phyloP scores from a whole-genome alignment of 2,113 vertebrate genomes.

The Pungitius pungitius region DNA sequence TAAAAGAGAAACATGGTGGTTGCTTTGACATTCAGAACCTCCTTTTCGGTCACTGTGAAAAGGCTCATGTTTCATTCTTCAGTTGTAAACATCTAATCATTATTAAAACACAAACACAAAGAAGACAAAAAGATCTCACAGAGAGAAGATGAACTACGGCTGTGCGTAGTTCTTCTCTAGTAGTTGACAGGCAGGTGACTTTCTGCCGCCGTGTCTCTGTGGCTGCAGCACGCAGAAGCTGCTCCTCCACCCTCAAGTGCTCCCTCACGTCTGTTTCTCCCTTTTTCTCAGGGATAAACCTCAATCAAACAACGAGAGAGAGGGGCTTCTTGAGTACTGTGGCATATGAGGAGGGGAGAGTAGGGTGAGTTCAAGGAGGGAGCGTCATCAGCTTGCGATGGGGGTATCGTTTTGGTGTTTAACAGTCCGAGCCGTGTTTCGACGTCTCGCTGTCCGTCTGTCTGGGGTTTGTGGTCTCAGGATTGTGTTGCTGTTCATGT shows the following conservation, averaged over 20 bases:
- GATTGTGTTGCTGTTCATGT: background rate
- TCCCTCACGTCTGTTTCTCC: conserved; percentile 20
- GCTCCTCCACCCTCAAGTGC: conserved; percentile 34
- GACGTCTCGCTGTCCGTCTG: conserved; percentile 24
- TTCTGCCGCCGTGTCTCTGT: conserved; percentile 11
- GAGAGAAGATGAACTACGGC: conserved; percentile 5
- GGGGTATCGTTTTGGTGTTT: conserved; percentile 8
- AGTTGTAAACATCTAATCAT: background rate
- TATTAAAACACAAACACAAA: background rate
- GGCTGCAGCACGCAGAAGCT: conserved; percentile 28
- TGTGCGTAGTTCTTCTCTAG: conserved; percentile 17
- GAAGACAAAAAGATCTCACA: conserved; percentile 1
- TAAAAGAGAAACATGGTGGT: background rate
- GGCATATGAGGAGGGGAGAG: conserved; percentile 14
- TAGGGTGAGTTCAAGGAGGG: conserved; percentile 40
- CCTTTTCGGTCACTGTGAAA: conserved; percentile 4
- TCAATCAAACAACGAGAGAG: conserved; percentile 54
- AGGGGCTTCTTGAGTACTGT: conserved; percentile 35
- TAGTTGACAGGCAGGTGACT: conserved; percentile 22
- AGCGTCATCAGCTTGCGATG: conserved; percentile 10
- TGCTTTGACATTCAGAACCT: background rate
- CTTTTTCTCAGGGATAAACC: conserved; percentile 47
- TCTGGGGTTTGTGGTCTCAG: conserved; percentile 26
- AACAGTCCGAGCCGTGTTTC: conserved; percentile 4
- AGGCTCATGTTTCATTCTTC: background rate